Evolutionary conservation across 2,113 vertebrate species (phyloP).

Genomic region (Carollia perspicillata): DNA sequence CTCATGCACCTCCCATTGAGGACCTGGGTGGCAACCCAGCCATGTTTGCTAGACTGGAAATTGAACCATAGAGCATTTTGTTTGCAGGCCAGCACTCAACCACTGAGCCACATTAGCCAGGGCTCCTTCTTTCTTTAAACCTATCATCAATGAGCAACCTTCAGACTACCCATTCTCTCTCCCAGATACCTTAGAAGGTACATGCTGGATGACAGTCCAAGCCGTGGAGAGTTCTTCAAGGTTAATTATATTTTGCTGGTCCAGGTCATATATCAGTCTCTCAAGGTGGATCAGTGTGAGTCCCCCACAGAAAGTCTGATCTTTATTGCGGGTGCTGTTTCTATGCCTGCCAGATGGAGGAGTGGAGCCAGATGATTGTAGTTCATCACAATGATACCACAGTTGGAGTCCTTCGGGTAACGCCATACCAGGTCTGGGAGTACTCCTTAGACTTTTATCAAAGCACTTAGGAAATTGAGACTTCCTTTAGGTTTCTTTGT

Average conservation of each 20-base stretch:
- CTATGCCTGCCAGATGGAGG: neutral
- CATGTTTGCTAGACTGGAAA: no score
- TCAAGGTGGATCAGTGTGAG: neutral
- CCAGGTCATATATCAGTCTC: accelerated
- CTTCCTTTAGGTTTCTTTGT: neutral
- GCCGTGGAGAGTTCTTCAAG: neutral
- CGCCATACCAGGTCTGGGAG: accelerated
- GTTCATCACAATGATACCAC: neutral
- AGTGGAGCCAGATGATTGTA: neutral
- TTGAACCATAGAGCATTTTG: no score
- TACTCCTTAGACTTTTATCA: neutral
- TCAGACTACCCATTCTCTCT: neutral
- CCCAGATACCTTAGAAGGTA: neutral
- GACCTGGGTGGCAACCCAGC: no score
- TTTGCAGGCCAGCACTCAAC: no score
- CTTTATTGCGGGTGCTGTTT: neutral
- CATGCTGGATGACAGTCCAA: neutral
- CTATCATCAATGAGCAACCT: neutral
- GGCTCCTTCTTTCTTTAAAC: neutral
- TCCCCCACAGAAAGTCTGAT: no score
- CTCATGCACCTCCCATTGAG: no score
- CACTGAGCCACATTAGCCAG: no score
- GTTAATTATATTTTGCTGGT: neutral
- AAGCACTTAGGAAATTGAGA: neutral
- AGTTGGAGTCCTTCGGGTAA: no score